Conservation (phyloP, 92 coral and sea anemone species). For the Epizoanthus rinbou region DNA sequence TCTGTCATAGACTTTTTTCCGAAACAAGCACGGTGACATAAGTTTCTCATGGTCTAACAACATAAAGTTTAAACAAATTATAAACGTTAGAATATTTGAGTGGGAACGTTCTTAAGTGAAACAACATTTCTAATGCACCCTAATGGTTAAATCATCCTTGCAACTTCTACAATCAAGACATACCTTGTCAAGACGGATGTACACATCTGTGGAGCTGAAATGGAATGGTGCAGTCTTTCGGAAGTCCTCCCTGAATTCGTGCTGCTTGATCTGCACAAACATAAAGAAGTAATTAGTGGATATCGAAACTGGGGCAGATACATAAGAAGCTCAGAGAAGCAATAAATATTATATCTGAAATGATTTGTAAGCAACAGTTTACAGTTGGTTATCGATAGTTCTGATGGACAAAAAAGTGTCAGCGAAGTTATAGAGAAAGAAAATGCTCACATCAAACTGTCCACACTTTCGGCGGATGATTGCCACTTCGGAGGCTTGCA, state of each 20-base stretch:
- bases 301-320: no score
- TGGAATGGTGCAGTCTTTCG: slow-evolving; percentile 98
- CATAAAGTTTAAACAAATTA: no score
- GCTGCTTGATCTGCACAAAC: slow-evolving; percentile 84
- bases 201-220: slow-evolving; percentile 81
- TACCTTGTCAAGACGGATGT: slow-evolving; percentile 89
- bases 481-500: slow-evolving; percentile 98
- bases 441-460: slow-evolving; percentile 88
- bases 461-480: slow-evolving; percentile 99
- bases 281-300: not conserved
- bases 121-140: no score
- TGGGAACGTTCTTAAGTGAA: no score
- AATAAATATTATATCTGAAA: not conserved
- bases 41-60: no score
- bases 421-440: not conserved
- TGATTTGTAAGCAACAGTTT: not conserved
- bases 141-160: no score
- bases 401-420: not conserved
- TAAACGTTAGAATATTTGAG: no score
- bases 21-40: no score
- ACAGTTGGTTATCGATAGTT: no score
- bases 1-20: no score
- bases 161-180: not conserved
- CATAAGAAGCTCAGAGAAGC: not conserved
- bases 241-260: slow-evolving; percentile 99